Evolutionary conservation across 1,140 invertebrate species (phyloP), one percentile per base, ranked within the genome.

Genomic region (Cotesia chilonis): DNA sequence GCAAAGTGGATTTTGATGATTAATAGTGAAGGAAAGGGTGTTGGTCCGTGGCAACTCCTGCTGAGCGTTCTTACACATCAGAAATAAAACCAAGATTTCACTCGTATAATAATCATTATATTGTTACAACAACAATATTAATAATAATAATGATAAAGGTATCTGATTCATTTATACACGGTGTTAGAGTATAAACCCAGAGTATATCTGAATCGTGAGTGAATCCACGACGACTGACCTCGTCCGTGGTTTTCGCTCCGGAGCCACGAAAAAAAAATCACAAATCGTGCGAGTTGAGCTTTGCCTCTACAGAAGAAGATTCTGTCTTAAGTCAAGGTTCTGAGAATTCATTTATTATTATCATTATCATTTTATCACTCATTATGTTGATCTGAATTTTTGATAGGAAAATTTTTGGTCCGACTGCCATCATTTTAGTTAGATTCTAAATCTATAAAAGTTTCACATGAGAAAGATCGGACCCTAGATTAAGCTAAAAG

Each of bases 401-500:
- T 10, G 9, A 2, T 14, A 55, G 28, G 57, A 59, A 59, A 28
- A 20, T 28, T 28, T 41, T 17, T 10, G n/a, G 28, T 41, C 38
- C 14, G 47, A 66, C 36, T 55, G 66, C 37, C 12, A 52, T 55
- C 36, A 6, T 35, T n/a, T 35, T 20, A 55, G n/a, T 55, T 6
- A 7, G 17, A 54, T 35, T 51, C 47, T 37, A 68, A 68, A 68
- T 68, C 51, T 52, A 38, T 52, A 28, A 38, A 55, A 38, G 51
- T 55, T 68, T 55, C 66, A 68, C 66, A 51, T 47, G 67, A 68
- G 55, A 55, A 37, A 68, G 67, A 68, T 68, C 35, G 35, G 35
- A 68, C 54, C 1, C 36, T 14, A 59, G 67, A 68, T 68, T 68
- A 54, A 17, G 67, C 59, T 54, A 28, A 28, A 28, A 28, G 5